Conservation (phyloP, 1,140 invertebrate genomes). For the Brevipalpus yothersi region DNA sequence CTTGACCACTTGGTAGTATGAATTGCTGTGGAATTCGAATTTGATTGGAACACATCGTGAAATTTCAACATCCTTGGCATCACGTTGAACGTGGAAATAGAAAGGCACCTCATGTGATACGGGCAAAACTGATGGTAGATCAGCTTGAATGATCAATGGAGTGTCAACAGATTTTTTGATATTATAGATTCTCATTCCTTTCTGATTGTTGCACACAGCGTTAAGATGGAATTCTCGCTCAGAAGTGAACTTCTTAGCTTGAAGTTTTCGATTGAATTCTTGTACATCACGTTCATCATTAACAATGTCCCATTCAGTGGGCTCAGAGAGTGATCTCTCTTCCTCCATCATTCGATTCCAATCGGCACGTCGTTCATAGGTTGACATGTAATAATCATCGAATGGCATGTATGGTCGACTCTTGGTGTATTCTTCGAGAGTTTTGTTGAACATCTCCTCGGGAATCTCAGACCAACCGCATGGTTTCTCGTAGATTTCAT, state of each 20-base stretch:
- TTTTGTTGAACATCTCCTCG: neutral
- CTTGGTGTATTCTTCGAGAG: neutral
- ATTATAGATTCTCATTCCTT: neutral
- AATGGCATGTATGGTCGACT: neutral
- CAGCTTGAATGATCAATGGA: neutral
- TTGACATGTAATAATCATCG: neutral
- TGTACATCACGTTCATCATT: neutral
- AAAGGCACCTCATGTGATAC: neutral
- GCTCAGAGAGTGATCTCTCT: neutral
- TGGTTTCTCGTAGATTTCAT: neutral
- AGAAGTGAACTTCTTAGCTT: neutral
- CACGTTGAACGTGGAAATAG: neutral
- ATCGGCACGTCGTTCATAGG: neutral
- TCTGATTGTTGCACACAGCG: neutral
- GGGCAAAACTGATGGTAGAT: neutral
- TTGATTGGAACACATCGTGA: neutral
- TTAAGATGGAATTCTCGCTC: neutral
- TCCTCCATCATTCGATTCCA: neutral
- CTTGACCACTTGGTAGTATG: neutral
- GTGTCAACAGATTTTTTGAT: neutral
- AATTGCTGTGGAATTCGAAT: neutral
- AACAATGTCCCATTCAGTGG: neutral
- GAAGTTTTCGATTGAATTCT: neutral
- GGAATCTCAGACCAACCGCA: neutral
- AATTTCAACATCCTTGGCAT: neutral